Percentiles rank a stretch among this genome's conserved stretches.
Conservation (phyloP, 2,888 invertebrate species). For the Apodemia hepburni region DNA sequence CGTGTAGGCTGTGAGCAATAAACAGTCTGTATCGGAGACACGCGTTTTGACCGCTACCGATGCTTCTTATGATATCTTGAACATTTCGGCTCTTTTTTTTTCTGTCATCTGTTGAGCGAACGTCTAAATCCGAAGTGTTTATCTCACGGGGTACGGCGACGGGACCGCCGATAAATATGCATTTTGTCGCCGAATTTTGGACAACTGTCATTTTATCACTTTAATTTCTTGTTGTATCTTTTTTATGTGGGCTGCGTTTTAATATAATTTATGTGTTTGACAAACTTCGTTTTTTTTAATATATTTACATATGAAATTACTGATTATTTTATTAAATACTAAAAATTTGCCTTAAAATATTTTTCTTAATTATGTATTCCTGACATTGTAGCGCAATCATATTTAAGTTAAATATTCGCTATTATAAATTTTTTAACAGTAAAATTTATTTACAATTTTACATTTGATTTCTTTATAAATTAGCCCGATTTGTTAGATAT, state of each 20-base stretch:
- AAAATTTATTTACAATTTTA: no score
- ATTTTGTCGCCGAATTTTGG: slow-evolving; percentile 42
- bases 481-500: no score
- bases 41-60: slow-evolving; percentile 45
- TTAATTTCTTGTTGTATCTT: slow-evolving; percentile 29
- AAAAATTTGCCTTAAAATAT: no score
- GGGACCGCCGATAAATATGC: slow-evolving; percentile 46
- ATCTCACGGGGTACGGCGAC: slow-evolving; percentile 47
- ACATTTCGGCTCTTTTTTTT: slow-evolving; percentile 31
- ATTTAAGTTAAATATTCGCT: no score
- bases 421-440: no score
- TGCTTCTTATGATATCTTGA: slow-evolving; percentile 47
- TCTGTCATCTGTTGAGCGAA: slow-evolving; percentile 40
- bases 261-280: neutral
- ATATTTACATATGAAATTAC: no score
- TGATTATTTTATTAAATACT: no score
- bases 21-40: slow-evolving; percentile 43
- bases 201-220: slow-evolving; percentile 43
- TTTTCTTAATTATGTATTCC: no score
- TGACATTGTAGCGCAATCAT: no score
- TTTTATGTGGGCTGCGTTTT: neutral
- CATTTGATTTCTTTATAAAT: no score
- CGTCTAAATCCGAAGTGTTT: slow-evolving; percentile 58
- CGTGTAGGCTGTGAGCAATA: slow-evolving; percentile 17
- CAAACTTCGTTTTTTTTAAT: no score